Conservation (phyloP, 2,113 vertebrate genomes). For the Pitta sordida region DNA sequence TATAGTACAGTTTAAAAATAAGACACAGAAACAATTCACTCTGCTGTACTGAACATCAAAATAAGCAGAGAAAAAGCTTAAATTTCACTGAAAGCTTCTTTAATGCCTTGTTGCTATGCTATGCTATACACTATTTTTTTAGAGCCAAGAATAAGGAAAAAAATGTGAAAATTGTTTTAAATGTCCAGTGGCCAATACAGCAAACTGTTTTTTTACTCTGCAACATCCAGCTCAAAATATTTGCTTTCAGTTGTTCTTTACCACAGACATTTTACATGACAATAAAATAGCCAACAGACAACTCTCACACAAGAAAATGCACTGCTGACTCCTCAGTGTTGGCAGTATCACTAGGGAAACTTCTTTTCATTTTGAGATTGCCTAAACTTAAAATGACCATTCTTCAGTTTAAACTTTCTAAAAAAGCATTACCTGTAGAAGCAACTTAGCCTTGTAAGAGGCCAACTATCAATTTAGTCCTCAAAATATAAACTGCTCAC, state of each 20-base stretch:
- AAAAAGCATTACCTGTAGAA: background rate
- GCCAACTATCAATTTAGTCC: background rate
- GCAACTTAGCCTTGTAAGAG: background rate
- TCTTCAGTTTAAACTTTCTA: background rate
- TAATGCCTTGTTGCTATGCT: background rate
- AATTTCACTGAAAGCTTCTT: background rate
- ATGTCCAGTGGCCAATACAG: background rate
- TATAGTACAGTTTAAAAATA: background rate
- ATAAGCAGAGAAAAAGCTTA: background rate
- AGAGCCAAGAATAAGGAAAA: background rate
- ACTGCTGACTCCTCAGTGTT: background rate
- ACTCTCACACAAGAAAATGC: background rate
- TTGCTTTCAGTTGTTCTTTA: background rate
- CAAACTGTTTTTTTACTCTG: background rate
- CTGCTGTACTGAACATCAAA: background rate
- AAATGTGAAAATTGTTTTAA: background rate
- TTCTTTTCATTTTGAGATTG: background rate
- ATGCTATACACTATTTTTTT: background rate
- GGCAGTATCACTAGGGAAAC: background rate
- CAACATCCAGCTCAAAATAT: background rate
- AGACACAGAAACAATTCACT: background rate
- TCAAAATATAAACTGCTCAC: background rate
- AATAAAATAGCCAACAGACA: background rate
- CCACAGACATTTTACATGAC: background rate
- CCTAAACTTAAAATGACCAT: background rate